Conservation (phyloP, 2,797 vertebrate species). For the Babyrousa celebensis region DNA sequence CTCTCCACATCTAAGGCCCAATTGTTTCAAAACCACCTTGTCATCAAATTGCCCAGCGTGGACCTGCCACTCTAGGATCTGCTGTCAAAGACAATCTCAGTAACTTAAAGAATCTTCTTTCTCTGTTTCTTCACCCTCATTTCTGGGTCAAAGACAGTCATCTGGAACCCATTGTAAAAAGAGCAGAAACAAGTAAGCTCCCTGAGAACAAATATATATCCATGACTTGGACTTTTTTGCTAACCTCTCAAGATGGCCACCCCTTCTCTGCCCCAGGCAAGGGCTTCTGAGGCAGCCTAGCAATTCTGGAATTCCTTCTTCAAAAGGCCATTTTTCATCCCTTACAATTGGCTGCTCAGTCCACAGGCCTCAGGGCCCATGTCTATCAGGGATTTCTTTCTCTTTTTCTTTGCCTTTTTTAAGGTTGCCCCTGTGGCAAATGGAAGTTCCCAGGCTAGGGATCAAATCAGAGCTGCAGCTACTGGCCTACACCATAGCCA, state of each 20-base stretch:
- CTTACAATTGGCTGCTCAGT: neutral
- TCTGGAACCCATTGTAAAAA: neutral
- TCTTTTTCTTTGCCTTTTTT: too few species aligned
- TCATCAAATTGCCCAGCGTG: neutral
- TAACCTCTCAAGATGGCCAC: neutral
- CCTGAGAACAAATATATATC: conserved; percentile 17
- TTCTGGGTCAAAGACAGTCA: conserved; percentile 40
- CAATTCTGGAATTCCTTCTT: neutral
- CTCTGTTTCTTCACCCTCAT: conserved; percentile 26
- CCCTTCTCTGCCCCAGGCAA: neutral
- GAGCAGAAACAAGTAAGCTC: neutral
- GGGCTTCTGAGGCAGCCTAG: neutral
- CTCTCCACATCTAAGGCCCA: neutral
- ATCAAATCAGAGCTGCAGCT: too few species aligned
- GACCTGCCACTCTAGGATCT: neutral
- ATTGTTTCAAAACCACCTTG: neutral
- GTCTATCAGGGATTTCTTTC: neutral
- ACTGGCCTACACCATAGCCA: too few species aligned
- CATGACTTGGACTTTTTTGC: conserved; percentile 20
- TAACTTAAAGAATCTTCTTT: neutral
- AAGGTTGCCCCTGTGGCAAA: too few species aligned
- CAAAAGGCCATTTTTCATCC: neutral
- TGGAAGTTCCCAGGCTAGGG: too few species aligned
- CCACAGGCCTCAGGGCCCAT: neutral
- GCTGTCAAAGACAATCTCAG: neutral